phyloP scores from a whole-genome alignment of 2,113 vertebrate genomes.

The Myodes glareolus region DNA sequence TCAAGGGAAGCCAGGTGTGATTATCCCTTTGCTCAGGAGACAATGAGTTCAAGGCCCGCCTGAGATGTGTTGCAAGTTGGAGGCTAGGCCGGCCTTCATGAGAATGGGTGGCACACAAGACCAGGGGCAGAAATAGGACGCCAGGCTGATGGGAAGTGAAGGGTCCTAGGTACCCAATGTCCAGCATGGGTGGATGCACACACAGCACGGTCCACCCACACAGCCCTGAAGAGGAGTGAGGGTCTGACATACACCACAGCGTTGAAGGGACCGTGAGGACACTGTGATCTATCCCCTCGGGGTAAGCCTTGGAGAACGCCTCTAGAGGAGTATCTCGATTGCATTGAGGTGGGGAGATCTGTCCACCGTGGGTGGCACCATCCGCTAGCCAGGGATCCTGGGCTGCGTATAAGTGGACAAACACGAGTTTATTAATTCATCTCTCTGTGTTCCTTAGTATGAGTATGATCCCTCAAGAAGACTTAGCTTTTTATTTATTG shows the following conservation, averaged over 20 bases:
- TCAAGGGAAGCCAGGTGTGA: too few relatives aligned
- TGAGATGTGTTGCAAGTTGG: background rate
- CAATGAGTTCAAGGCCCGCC: background rate
- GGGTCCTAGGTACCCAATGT: background rate
- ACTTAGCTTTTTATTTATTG: background rate
- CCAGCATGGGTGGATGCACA: background rate
- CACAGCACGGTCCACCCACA: background rate
- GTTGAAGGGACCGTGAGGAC: rapidly evolving
- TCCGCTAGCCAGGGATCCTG: background rate
- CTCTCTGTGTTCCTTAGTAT: background rate
- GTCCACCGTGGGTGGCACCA: background rate
- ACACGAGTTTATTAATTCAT: background rate
- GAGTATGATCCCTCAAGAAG: too few relatives aligned
- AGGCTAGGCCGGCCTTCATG: background rate
- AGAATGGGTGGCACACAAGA: background rate
- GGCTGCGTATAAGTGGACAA: background rate
- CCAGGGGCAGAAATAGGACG: background rate
- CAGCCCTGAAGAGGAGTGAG: background rate
- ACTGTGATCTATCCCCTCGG: background rate
- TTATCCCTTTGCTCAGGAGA: background rate
- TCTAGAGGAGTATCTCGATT: background rate
- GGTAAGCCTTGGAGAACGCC: background rate
- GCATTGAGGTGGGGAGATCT: background rate
- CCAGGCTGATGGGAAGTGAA: background rate
- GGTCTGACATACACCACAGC: background rate